phyloP scores from a whole-genome alignment of 1,140 invertebrate species.

The Drosophila kikkawai region DNA sequence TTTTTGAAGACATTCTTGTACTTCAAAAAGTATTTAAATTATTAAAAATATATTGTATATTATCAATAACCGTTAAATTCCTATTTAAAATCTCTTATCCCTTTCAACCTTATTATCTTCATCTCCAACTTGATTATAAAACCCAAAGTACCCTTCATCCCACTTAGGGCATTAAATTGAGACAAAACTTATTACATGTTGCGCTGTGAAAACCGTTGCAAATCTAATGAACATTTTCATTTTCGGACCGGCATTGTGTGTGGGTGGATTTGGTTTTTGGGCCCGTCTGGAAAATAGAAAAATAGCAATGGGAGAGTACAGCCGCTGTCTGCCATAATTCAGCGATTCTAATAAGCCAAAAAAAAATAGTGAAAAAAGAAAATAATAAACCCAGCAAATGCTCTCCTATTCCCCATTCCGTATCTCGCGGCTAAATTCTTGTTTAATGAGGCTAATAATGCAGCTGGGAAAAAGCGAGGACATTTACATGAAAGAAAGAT shows the following conservation, averaged over 20 bases:
- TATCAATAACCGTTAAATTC: background rate
- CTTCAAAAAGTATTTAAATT: too few relatives aligned
- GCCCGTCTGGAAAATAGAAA: conserved; percentile 33
- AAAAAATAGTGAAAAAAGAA: background rate
- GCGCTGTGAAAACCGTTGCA: conserved; percentile 76
- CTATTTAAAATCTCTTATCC: background rate
- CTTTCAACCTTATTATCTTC: too few relatives aligned
- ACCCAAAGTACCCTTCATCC: background rate
- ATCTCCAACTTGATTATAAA: background rate
- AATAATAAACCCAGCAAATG: conserved; percentile 32
- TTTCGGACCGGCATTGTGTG: conserved; percentile 61
- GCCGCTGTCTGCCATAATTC: conserved; percentile 63
- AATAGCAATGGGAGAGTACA: conserved; percentile 25
- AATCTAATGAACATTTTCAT: conserved; percentile 82
- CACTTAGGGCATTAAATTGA: conserved; percentile 36
- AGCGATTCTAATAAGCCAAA: conserved; percentile 73
- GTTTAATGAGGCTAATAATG: conserved; percentile 58
- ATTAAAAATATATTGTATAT: background rate
- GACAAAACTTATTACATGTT: conserved; percentile 77
- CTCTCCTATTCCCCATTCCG: conserved; percentile 23
- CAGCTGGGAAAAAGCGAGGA: conserved; percentile 36
- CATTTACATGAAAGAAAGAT: conserved; percentile 26
- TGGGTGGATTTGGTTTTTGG: conserved; percentile 59
- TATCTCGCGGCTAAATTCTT: conserved; percentile 57
- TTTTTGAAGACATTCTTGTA: too few relatives aligned